phyloP scores from a whole-genome alignment of 2,888 invertebrate genomes.

The Caenorhabditis sp. region DNA sequence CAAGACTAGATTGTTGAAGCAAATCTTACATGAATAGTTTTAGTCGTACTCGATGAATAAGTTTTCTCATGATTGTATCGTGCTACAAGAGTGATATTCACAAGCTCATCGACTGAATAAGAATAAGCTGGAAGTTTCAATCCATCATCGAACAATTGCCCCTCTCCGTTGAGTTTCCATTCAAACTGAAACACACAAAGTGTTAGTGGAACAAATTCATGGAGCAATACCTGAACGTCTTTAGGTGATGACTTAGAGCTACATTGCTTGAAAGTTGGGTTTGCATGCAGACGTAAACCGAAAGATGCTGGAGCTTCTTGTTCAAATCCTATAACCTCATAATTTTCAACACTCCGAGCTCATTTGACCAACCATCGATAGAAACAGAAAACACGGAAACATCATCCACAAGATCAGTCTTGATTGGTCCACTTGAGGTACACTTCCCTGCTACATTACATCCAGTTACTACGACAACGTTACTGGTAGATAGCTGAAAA shows the following conservation, averaged over 20 bases:
- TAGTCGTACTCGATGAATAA: conserved; percentile 43
- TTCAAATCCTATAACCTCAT: conserved; percentile 48
- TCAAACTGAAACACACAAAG: conserved; percentile 48
- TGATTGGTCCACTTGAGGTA: conserved; percentile 49
- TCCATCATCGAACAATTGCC: conserved; percentile 44
- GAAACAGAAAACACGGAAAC: conserved; percentile 49
- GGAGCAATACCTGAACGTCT: conserved; percentile 56
- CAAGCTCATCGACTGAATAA: conserved; percentile 40
- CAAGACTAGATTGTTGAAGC: not conserved
- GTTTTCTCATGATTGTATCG: conserved; percentile 52
- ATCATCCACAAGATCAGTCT: conserved; percentile 50
- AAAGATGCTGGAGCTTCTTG: conserved; percentile 62
- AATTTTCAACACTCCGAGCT: too few species aligned
- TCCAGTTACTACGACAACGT: conserved; percentile 48
- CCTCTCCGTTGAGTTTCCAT: conserved; percentile 65
- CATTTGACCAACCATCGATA: conserved; percentile 68
- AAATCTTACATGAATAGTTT: conserved; percentile 61
- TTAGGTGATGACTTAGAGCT: conserved; percentile 49
- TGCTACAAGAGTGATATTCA: conserved; percentile 57
- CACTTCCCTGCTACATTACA: conserved; percentile 69
- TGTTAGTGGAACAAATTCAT: not conserved
- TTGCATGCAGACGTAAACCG: conserved; percentile 51
- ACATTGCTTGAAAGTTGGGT: conserved; percentile 63
- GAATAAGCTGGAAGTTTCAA: conserved; percentile 58
- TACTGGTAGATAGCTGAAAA: conserved; percentile 46